These are phyloP conservation scores for Masticophis lateralis DNA, from an alignment of 2,797 vertebrate genomes.

Conservation along the genomic window DNA sequence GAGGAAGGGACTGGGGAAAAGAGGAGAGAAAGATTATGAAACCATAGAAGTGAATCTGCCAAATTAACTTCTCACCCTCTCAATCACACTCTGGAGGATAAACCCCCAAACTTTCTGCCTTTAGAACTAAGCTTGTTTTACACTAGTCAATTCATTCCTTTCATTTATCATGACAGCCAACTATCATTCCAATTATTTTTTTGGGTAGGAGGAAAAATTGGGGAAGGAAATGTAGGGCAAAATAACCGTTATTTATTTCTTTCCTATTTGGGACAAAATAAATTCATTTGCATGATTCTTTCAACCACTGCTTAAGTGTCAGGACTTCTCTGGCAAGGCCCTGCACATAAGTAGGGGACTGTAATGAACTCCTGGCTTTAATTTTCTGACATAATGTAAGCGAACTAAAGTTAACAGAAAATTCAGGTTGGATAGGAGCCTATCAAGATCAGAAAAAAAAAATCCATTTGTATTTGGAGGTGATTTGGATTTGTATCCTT, in stretches of 20 bases:
- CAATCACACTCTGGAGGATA: conserved; percentile 99
- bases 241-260: background rate
- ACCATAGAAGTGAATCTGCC: conserved; percentile 97
- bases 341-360: conserved; percentile 13
- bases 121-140: conserved; percentile 82
- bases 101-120: conserved; percentile 84
- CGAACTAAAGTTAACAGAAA: conserved; percentile 35
- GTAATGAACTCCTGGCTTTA: conserved; percentile 45
- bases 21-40: conserved; percentile 94
- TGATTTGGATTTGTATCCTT: conserved; percentile 40
- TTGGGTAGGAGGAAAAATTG: conserved; percentile 64
- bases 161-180: conserved; percentile 75
- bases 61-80: conserved; percentile 99
- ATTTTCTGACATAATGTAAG: conserved; percentile 57
- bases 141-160: conserved; percentile 77
- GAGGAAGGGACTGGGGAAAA: conserved; percentile 62
- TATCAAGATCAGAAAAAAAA: conserved; percentile 35
- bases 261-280: background rate
- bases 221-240: conserved; percentile 32
- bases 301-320: background rate
- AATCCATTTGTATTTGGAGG: conserved; percentile 37
- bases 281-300: background rate
- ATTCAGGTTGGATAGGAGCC: conserved; percentile 8
- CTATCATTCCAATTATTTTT: conserved; percentile 69
- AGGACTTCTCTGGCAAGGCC: background rate